Base-by-base conservation (phyloP, 2,797 vertebrate genomes). In the Valencia hispanica region DNA sequence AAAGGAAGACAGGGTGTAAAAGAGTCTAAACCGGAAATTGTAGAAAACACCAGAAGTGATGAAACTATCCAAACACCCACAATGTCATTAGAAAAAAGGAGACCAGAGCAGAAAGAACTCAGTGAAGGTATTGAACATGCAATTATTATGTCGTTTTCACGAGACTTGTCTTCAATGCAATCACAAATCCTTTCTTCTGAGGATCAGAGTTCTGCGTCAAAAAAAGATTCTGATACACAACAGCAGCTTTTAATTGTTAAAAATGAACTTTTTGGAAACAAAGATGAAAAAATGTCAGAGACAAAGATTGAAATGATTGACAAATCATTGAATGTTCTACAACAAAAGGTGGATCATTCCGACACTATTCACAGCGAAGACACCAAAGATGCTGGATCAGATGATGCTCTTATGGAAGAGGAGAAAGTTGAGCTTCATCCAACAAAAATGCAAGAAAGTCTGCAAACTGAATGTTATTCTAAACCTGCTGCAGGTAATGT, bases 401-500 rank as follows among this genome's bases (percentile, higher is more conserved):
- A 79, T 5, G 10, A 68, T n/a, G 2, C 5, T 86, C 15, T 41
- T 32, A 73, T 30, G 50, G 2, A 78, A 63, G 5, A 45, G 1
- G 55, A 77, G 0, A 61, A 79, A 30, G 30, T 77, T 5, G 12
- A 57, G 27, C 10, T 68, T 41, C 5, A 30, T n/a, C 4, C 22
- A 70, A 43, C 36, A 66, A 48, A 72, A 66, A 65, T 53, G 8
- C 0, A 1, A 47, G 25, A 65, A 47, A 25, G 34, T 45, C 51
- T 3, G 2, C 57, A 72, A 36, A 69, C 14, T 41, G 25, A 4
- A 15, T 27, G 6, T 39, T 57, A 36, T 27, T 27, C 70, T 57
- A 15, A 77, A 72, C 57, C 4, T 48, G 25, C 36, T 17, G 68
- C 9, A 55, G 6, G 39, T 39, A 34, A 84, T 70, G 11, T 20